Evolutionary conservation across 2,113 vertebrate genomes (phyloP).

Genomic region (Sitta europaea): DNA sequence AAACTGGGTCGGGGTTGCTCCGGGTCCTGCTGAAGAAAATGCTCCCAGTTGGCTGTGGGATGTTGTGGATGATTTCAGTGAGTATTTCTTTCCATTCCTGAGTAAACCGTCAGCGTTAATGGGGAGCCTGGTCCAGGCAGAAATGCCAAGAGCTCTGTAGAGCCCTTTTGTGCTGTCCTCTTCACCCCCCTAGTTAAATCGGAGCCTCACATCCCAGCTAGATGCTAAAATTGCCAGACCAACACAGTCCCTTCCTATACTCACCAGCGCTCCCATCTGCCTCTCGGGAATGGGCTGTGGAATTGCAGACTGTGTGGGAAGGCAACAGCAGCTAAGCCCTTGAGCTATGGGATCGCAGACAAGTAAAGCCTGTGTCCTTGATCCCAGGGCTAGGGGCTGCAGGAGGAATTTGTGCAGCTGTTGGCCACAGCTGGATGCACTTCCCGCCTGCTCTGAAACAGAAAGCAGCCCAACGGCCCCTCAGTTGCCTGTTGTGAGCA

Average conservation of each 20-base stretch:
- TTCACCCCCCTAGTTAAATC: neutral
- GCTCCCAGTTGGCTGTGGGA: neutral
- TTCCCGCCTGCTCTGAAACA: neutral
- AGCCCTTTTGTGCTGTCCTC: neutral
- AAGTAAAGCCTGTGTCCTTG: constrained; percentile 17
- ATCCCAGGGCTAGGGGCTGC: constrained; percentile 7
- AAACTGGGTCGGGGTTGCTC: neutral
- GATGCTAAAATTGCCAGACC: neutral
- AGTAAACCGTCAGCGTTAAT: neutral
- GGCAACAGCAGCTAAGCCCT: neutral
- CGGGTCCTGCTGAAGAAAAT: neutral
- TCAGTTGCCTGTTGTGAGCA: constrained; percentile 1
- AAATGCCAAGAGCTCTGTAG: neutral
- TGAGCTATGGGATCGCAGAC: neutral
- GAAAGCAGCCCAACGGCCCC: neutral
- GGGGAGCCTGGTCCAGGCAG: neutral
- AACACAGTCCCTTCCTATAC: neutral
- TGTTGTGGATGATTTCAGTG: neutral
- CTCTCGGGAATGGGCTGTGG: neutral
- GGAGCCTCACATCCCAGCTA: neutral
- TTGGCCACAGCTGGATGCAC: constrained; percentile 49
- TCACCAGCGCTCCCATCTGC: neutral
- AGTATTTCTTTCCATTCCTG: neutral
- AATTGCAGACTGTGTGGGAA: constrained; percentile 24
- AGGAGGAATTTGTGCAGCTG: constrained; percentile 50